Evolutionary conservation across 2,113 vertebrate genomes (phyloP), one percentile per base, ranked within the genome.

Genomic region (Ictidomys tridecemlineatus): DNA sequence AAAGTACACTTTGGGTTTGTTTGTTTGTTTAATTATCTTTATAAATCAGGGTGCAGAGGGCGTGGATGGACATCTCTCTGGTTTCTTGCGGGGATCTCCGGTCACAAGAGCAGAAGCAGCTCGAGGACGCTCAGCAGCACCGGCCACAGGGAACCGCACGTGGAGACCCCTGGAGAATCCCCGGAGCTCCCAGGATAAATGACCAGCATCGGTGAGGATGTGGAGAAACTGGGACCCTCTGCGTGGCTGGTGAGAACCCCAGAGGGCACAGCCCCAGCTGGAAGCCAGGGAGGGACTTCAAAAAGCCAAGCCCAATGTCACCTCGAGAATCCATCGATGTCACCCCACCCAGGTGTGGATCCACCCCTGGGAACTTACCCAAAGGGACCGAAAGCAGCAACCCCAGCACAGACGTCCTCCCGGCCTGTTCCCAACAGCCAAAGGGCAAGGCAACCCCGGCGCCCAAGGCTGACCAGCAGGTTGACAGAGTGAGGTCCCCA

Each of bases 91-190:
- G 1, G 4, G 22, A 8, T 24, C 24, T 20, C 22, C 53, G 63
- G 0, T 14, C 14, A 12, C 3, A 20, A 32, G 8, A 6, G 8
- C 20, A 72, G 65, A 12, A 30, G 30, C 24, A 0, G 45, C 20
- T 2, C 5, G 63, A 65, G 63, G 51, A 13, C 1, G 1, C 7
- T 28, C 37, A 1, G 0, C 1, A 0, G 6, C 39, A 0, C 73
- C 0, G 3, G 92, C 51, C 28, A 1, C 1, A 16, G 58, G n/a
- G 8, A 32, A 14, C 51, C 14, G 51, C 51, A 53, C 51, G 16
- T 53, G 51, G 51, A 53, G 51, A 45, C 80, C 51, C 39, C 11
- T 4, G 0, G 0, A 70, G 45, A 69, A 7, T 18, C 30, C 45
- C 0, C 58, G 1, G 63, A 72, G 32, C 37, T n/a, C 34, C 10